These are phyloP conservation scores for Gnatocerus cornutus DNA, from an alignment of 2,888 invertebrate genomes.

Conservation along the genomic window DNA sequence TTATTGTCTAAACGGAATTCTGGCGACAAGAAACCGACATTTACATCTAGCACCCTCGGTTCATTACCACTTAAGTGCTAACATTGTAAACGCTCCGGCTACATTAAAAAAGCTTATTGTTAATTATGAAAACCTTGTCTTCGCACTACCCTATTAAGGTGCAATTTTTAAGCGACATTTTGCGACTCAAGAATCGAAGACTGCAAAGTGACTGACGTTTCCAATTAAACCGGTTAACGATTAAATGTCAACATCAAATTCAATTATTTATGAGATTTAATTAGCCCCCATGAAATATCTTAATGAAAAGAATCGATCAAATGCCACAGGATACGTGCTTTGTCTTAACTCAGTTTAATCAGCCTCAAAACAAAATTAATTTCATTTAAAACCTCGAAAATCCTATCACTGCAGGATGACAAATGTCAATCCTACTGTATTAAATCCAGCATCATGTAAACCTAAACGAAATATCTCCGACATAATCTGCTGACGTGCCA, in stretches of 20 bases:
- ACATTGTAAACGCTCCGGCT: not conserved
- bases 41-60: not conserved
- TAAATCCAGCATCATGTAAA: not conserved
- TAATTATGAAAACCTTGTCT: not conserved
- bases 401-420: not conserved
- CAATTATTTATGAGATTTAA: slow-evolving; percentile 43
- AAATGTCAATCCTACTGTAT: not conserved
- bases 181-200: slow-evolving; percentile 17
- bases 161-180: slow-evolving; percentile 5
- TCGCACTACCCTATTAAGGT: not conserved
- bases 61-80: not conserved
- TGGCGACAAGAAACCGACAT: not conserved
- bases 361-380: not conserved
- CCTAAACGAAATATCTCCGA: slow-evolving; percentile 1
- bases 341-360: not conserved
- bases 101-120: slow-evolving; percentile 1
- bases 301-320: slow-evolving; percentile 47
- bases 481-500: slow-evolving; percentile 1
- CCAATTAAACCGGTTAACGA: slow-evolving; percentile 32
- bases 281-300: slow-evolving; percentile 39
- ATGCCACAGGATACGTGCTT: slow-evolving; percentile 19
- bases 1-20: not conserved
- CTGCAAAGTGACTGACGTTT: slow-evolving; percentile 36
- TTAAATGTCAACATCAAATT: slow-evolving; percentile 46
- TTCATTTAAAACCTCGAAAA: not conserved